Evolutionary conservation across 1,140 invertebrate genomes (phyloP).

Genomic region (Drosophila bocqueti): DNA sequence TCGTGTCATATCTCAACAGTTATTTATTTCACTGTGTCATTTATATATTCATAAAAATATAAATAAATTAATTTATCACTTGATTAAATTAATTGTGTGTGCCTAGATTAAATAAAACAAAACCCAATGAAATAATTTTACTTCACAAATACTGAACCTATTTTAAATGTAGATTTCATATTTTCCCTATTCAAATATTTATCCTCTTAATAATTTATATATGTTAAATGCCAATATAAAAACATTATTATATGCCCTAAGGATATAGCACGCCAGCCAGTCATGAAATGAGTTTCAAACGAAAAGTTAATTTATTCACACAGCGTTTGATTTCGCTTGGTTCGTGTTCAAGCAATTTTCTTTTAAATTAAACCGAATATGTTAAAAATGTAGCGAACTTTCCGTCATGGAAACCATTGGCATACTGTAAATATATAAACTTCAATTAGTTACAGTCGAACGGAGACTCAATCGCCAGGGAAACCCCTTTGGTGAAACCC

Average conservation of each 20-base stretch:
- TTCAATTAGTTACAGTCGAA: slow-evolving; percentile 24
- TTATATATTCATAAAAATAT: background rate
- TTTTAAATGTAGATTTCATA: background rate
- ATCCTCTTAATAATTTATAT: background rate
- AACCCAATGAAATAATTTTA: background rate
- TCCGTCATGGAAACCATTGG: background rate
- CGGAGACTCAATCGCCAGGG: slow-evolving; percentile 14
- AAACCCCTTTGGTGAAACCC: slow-evolving; percentile 10
- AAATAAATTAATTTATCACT: fast-evolving
- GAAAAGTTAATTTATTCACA: slow-evolving; percentile 10
- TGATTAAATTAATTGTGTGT: background rate
- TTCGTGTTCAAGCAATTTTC: slow-evolving; percentile 8
- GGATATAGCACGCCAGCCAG: slow-evolving; percentile 6
- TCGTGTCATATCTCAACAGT: background rate
- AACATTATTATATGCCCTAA: background rate
- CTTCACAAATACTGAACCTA: background rate
- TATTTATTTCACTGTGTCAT: background rate
- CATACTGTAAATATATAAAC: background rate
- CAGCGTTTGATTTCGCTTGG: background rate
- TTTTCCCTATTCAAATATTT: too few species aligned
- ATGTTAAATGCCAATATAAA: background rate
- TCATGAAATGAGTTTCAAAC: slow-evolving; percentile 11
- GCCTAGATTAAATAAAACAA: background rate
- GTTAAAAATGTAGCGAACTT: slow-evolving; percentile 5
- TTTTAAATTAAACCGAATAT: slow-evolving; percentile 1